Base-by-base conservation (phyloP, 2,888 invertebrate genomes). In the Calliphora vomitoria region DNA sequence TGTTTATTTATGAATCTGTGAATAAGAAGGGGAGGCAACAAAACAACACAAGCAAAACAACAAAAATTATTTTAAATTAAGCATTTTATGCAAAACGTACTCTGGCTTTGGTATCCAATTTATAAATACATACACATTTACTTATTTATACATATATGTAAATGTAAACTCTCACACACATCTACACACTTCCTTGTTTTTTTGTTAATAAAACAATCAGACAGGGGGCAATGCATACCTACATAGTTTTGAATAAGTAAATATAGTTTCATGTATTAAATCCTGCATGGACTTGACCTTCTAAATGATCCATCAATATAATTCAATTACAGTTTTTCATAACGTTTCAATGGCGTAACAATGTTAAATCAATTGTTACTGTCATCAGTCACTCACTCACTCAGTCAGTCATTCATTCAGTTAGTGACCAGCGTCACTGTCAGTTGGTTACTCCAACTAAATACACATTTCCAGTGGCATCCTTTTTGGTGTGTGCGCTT, bases 1-100 rank as follows among this genome's bases (percentile, higher is more conserved):
- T 84, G 66, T 87, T 84, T 87, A 84, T 84, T 83, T 87, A 76
- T 83, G 71, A 87, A 87, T 76, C 71, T 83, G 20, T 62, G 80
- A 25, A 35, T 44, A 76, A 50, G 81, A 76, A 55, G 38, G 20
- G 50, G 18, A 10, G 35, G 13, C 13, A 20, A 18, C 13, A 11
- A 35, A 75, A n/a, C 55, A 41, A n/a, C 41, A 50, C 31, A 18
- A 38, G 6, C 71, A 75, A 47, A 71, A 20, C 11, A 60, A n/a
- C 13, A 69, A 13, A 38, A 41, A 50, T 8, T 10, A 68, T 55
- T 86, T 82, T 81, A 81, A 68, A 81, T 87, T 83, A 75, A 81
- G 66, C 66, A 76, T 35, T 75, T 81, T 76, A 55, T 85, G 62
- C 35, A 47, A 60, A 55, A 25, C 38, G 15, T 47, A 75, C 18